Evolutionary conservation across 2,113 vertebrate species (phyloP).

Genomic region (Isurus oxyrinchus): DNA sequence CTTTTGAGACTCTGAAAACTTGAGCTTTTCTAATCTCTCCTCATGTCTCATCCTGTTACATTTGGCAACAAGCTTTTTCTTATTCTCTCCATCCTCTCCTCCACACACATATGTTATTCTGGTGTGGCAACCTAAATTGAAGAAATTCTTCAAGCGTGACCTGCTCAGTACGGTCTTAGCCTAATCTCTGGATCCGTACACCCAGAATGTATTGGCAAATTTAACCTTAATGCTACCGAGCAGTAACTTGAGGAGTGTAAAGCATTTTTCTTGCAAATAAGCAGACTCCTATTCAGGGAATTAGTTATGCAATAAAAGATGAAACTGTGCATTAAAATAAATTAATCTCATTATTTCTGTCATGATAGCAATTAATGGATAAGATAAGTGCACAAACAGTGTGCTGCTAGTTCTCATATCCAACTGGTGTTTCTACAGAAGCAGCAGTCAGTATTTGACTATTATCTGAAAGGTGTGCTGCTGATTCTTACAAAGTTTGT

Average conservation of each 20-base stretch:
- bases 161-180: neutral
- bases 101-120: neutral
- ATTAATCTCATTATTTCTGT: slow-evolving; percentile 6
- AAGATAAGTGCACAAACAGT: neutral
- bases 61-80: too few relatives aligned
- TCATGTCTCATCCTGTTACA: neutral
- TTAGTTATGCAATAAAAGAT: neutral
- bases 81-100: neutral
- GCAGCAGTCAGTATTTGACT: neutral
- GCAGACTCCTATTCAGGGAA: neutral
- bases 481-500: neutral
- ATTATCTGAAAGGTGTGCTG: neutral
- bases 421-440: neutral
- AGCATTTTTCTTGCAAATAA: neutral
- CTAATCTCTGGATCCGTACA: neutral
- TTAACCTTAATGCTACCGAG: neutral
- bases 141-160: neutral
- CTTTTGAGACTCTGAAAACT: too few relatives aligned
- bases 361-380: neutral
- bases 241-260: neutral
- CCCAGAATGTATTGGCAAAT: neutral
- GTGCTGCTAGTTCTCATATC: neutral
- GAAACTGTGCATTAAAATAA: neutral
- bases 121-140: neutral
- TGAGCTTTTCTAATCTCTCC: neutral